These are phyloP conservation scores for Mesitornis unicolor DNA, from an alignment of 2,113 vertebrate genomes.

Conservation along the genomic window DNA sequence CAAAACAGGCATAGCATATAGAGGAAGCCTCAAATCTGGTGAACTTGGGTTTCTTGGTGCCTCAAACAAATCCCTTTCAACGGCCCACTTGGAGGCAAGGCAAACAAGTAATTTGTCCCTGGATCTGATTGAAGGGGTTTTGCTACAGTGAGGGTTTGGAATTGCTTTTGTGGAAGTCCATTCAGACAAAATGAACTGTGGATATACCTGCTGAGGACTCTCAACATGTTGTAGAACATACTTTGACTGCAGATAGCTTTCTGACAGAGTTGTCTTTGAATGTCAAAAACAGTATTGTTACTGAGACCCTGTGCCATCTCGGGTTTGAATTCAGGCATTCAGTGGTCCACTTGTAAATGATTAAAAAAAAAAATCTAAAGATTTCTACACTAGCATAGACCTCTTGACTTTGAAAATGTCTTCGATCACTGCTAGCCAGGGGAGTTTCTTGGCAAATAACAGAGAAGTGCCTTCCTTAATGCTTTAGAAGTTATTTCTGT, in stretches of 20 bases:
- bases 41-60: neutral
- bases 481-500: neutral
- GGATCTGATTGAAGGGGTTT: neutral
- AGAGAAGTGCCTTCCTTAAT: neutral
- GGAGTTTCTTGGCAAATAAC: neutral
- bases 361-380: neutral
- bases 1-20: neutral
- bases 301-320: neutral
- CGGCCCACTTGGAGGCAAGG: fast-evolving
- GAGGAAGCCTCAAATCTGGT: neutral
- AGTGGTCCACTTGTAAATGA: neutral
- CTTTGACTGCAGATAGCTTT: neutral
- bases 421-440: neutral
- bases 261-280: neutral
- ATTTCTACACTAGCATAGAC: neutral
- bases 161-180: neutral
- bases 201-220: neutral
- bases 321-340: neutral
- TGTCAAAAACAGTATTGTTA: neutral
- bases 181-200: neutral
- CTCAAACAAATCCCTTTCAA: neutral
- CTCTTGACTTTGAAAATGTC: neutral
- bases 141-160: neutral
- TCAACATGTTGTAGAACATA: neutral
- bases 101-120: neutral